Conservation (phyloP, 2,113 vertebrate species). For the Myrmophylax atrothorax region DNA sequence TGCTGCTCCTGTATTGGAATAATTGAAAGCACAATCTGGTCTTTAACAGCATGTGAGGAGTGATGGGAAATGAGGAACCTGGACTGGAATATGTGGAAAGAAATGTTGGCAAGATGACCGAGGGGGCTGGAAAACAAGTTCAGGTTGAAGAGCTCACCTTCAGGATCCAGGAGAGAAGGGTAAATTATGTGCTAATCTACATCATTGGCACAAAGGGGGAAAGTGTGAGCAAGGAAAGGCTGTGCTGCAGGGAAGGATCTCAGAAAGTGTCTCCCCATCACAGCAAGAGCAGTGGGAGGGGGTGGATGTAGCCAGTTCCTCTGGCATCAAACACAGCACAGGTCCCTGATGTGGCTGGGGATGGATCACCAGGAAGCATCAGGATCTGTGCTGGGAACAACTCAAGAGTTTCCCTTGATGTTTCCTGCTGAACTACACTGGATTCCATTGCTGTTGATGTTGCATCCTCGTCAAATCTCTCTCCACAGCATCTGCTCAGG, state of each 20-base stretch:
- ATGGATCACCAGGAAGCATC: not conserved
- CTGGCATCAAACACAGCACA: fast-evolving
- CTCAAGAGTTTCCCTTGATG: too few relatives aligned
- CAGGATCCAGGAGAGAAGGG: not conserved
- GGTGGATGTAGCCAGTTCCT: not conserved
- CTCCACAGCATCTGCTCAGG: not conserved
- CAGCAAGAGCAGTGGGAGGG: not conserved
- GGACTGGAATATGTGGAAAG: not conserved
- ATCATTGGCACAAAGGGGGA: not conserved
- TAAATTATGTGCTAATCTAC: not conserved
- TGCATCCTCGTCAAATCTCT: too few relatives aligned
- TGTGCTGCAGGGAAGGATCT: not conserved
- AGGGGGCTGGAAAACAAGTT: not conserved
- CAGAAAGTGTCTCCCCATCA: not conserved
- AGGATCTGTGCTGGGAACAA: not conserved
- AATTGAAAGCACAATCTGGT: not conserved
- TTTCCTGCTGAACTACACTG: too few relatives aligned
- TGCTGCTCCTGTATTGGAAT: not conserved
- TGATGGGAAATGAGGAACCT: not conserved
- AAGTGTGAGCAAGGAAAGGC: not conserved
- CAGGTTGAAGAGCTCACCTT: not conserved
- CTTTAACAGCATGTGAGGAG: not conserved
- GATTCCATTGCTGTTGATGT: too few relatives aligned
- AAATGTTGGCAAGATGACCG: not conserved
- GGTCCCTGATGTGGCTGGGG: not conserved